Conservation (phyloP, 2,888 invertebrate genomes). For the Thera britannica region DNA sequence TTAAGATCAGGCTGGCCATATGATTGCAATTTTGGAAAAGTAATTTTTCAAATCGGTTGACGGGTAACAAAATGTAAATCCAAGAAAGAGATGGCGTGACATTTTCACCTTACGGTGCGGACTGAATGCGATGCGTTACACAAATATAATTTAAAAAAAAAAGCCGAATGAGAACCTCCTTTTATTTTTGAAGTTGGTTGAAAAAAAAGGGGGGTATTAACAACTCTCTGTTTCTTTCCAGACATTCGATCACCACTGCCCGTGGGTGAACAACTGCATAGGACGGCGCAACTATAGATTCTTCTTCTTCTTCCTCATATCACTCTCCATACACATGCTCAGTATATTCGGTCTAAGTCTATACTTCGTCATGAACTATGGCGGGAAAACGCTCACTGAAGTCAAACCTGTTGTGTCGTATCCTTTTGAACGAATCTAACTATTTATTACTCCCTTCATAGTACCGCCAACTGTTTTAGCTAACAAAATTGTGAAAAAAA, state of each 20-base stretch:
- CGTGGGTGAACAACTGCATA: conserved; percentile 99
- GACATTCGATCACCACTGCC: conserved; percentile 99
- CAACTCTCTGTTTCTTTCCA: conserved; percentile 77
- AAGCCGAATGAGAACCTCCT: too few relatives aligned
- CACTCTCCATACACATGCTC: conserved; percentile 98
- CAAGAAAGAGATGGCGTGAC: too few relatives aligned
- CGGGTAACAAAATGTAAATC: too few relatives aligned
- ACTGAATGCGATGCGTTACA: too few relatives aligned
- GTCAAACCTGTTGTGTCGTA: conserved; percentile 94
- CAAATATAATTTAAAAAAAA: too few relatives aligned
- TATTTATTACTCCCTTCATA: neutral
- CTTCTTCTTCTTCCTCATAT: conserved; percentile 99
- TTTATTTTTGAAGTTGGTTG: neutral
- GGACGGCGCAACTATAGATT: conserved; percentile 98
- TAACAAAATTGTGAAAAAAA: neutral
- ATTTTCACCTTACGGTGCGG: too few relatives aligned
- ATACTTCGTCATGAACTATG: conserved; percentile 94
- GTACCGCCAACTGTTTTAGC: neutral
- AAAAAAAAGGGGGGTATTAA: neutral
- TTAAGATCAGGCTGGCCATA: too few relatives aligned
- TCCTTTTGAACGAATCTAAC: conserved; percentile 83
- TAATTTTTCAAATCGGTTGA: too few relatives aligned
- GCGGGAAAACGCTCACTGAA: conserved; percentile 89
- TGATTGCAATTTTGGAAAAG: too few relatives aligned
- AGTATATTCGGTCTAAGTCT: conserved; percentile 98